Base-by-base conservation (phyloP, 2,888 invertebrate genomes). In the Folsomia candida region DNA sequence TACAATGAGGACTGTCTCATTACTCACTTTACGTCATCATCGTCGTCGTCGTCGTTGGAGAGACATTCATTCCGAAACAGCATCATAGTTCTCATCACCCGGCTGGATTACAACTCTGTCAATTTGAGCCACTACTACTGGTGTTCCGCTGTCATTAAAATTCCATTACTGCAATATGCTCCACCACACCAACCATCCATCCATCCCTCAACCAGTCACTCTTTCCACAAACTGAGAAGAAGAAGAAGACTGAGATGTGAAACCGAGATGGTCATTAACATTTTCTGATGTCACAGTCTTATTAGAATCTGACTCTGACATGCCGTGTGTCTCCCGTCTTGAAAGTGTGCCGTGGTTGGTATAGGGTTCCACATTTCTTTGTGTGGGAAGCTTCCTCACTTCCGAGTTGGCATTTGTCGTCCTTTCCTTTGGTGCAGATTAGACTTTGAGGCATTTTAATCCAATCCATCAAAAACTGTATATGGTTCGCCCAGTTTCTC, bases 91-190 rank as follows among this genome's bases (percentile, higher is more conserved):
- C 54, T 54, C 54, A 54, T 54, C 54, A 54, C 54, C 11, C 18
- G 6, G 4, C 37, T 9, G 14, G 37, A 37, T 37, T 37, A 9
- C 37, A 37, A 14, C 54, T 20, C 18, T 22, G 54, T 54, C 54
- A 54, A 54, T 54, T 64, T 6, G 47, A 64, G 24, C 63, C n/a
- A 18, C 18, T 29, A 20, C 25, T 18, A 59, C 25, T 26, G 18
- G 20, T 18, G 6, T 3, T 54, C 51, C 47, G 64, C 54, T 61
- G 60, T 61, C 66, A 70, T 70, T 70, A 70, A 66, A 66, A 70
- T 70, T 66, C 66, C 70, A 70, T 70, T 66, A 70, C 60, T 20
- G 26, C 57, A 27, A 51, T n/a, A 68, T 62, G 62, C 25, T 22
- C n/a, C 11, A 2, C 62, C 28, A 28, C 27, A 11, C 27, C 29